A percentile compares a stretch with the other conserved stretches of the same genome.
phyloP scores from a whole-genome alignment of 2,797 vertebrate species.

The Gorsachius magnificus region DNA sequence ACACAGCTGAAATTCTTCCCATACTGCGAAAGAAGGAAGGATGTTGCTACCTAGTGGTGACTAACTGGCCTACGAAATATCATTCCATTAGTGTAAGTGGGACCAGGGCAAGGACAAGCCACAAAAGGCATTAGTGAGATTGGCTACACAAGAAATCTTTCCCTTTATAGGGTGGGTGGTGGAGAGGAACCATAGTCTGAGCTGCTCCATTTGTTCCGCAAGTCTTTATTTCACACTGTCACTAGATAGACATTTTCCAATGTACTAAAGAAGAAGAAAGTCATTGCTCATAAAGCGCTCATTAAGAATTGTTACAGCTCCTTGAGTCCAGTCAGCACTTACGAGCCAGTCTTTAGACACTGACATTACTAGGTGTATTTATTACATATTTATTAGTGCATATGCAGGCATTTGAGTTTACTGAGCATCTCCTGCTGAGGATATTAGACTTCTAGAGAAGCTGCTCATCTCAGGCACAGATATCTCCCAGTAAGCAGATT shows the following conservation, averaged over 20 bases:
- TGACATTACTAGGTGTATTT: neutral
- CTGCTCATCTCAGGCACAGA: conserved; percentile 36
- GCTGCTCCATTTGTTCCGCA: neutral
- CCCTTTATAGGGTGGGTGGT: neutral
- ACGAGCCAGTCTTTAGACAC: neutral
- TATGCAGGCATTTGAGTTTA: neutral
- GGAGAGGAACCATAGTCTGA: neutral
- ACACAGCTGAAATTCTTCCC: neutral
- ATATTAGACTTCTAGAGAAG: conserved; percentile 34
- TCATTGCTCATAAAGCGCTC: neutral
- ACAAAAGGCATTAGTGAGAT: neutral
- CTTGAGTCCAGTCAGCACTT: conserved; percentile 12
- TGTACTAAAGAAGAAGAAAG: neutral
- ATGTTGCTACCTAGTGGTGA: neutral
- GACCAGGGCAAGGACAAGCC: neutral
- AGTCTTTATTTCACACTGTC: neutral
- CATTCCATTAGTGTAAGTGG: neutral
- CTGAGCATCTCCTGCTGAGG: neutral
- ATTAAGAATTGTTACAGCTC: neutral
- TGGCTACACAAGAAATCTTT: neutral
- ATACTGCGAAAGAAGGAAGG: neutral
- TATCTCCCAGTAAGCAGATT: conserved; percentile 17
- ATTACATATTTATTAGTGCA: conserved; percentile 24
- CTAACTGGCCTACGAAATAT: neutral
- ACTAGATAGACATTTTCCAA: neutral